These are phyloP conservation scores for Acanthopagrus latus DNA, from an alignment of 2,797 vertebrate species.

Conservation along the genomic window DNA sequence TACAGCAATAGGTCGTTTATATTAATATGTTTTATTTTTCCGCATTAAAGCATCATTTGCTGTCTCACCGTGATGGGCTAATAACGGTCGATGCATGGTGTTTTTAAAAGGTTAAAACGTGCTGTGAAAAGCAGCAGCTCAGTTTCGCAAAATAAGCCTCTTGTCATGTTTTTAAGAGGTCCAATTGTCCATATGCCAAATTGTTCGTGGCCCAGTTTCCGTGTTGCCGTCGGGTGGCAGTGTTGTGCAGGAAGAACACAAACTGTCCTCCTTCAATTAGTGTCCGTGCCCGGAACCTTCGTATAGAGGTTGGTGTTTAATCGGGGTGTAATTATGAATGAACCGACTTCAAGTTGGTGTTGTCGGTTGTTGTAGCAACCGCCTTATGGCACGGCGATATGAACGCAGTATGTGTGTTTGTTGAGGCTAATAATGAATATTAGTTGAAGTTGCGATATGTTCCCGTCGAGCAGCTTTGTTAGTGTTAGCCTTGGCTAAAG, in stretches of 20 bases:
- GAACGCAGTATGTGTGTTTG: not conserved
- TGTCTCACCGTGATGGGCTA: not conserved
- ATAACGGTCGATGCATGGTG: not conserved
- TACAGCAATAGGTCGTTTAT: not conserved
- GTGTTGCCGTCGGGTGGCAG: slow-evolving; percentile 48
- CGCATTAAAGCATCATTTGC: no score
- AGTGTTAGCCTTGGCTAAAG: not conserved
- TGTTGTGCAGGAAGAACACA: not conserved
- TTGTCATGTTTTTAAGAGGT: not conserved
- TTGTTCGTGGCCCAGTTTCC: slow-evolving; percentile 32
- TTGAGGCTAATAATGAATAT: not conserved
- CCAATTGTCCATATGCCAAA: not conserved
- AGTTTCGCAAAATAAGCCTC: not conserved
- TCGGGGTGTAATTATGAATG: slow-evolving; percentile 22
- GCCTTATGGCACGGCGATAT: not conserved
- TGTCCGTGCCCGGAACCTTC: slow-evolving; percentile 65
- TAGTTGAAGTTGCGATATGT: rapidly evolving
- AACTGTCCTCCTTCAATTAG: slow-evolving; percentile 1
- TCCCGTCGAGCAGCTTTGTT: not conserved
- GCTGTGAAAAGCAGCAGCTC: not conserved
- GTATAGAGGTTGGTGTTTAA: rapidly evolving
- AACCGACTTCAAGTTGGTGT: not conserved
- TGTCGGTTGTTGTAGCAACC: slow-evolving; percentile 75
- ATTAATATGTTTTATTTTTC: not conserved
- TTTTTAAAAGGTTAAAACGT: not conserved